These are phyloP conservation scores for Pseudomyrmex pallidus DNA, from an alignment of 1,140 invertebrate species.

Conservation along the genomic window DNA sequence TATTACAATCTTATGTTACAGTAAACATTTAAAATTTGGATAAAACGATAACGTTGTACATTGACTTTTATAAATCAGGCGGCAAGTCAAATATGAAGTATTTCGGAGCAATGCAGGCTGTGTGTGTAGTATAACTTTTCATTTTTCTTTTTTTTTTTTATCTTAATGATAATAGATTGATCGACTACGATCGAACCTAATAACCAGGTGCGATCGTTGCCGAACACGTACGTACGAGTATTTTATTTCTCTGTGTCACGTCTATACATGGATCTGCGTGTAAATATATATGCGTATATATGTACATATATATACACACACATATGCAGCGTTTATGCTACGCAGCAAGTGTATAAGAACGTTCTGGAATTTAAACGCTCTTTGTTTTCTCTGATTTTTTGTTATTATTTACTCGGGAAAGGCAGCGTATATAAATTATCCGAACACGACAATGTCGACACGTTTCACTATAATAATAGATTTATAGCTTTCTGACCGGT, in stretches of 20 bases:
- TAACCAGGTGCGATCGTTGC: conserved; percentile 49
- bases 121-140: conserved; percentile 57
- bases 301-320: neutral
- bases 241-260: conserved; percentile 23
- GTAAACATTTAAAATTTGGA: conserved; percentile 83
- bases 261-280: conserved; percentile 22
- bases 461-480: conserved; percentile 40
- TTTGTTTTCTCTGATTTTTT: conserved; percentile 7
- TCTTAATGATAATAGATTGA: conserved; percentile 48
- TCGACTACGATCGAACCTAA: conserved; percentile 55
- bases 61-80: conserved; percentile 79
- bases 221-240: conserved; percentile 33
- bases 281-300: conserved; percentile 7
- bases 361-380: conserved; percentile 15
- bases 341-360: conserved; percentile 15
- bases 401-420: conserved; percentile 74
- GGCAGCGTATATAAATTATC: conserved; percentile 76
- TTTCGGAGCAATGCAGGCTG: conserved; percentile 47
- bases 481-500: conserved; percentile 2
- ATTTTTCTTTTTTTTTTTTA: conserved; percentile 8
- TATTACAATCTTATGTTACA: conserved; percentile 84
- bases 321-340: conserved; percentile 31
- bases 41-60: conserved; percentile 82
- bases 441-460: conserved; percentile 73
- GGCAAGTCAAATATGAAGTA: conserved; percentile 61